Conservation (phyloP, 1,140 invertebrate species). For the Leptopilina clavipes region DNA sequence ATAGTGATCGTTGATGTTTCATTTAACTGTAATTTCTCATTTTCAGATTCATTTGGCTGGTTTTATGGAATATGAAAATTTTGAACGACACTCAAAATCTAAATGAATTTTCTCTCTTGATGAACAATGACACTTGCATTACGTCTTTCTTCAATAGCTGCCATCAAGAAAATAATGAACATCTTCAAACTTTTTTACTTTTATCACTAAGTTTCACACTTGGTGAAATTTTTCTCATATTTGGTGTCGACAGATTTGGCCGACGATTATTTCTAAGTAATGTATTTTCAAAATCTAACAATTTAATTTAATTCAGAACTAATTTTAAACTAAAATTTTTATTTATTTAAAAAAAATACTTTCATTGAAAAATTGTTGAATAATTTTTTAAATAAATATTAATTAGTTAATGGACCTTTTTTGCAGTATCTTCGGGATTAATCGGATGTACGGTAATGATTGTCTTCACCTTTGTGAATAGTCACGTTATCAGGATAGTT, state of each 20-base stretch:
- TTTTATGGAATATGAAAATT: slow-evolving; percentile 55
- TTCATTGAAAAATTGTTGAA: no score
- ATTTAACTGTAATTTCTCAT: no score
- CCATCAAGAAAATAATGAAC: slow-evolving; percentile 47
- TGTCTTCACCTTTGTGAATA: slow-evolving; percentile 46
- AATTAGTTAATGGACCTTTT: slow-evolving; percentile 18
- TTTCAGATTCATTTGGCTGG: slow-evolving; percentile 45
- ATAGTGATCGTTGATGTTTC: no score
- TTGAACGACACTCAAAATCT: slow-evolving; percentile 41
- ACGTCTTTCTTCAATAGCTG: slow-evolving; percentile 54
- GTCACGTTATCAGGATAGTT: slow-evolving; percentile 36
- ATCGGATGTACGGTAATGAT: slow-evolving; percentile 47
- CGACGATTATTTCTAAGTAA: slow-evolving; percentile 52
- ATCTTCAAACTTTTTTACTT: slow-evolving; percentile 49
- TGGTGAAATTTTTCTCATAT: slow-evolving; percentile 53
- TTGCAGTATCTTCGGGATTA: slow-evolving; percentile 56
- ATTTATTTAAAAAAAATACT: no score
- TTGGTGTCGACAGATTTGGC: slow-evolving; percentile 54
- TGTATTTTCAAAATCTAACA: background rate
- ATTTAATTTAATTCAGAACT: no score
- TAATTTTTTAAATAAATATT: background rate
- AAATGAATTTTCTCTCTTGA: background rate
- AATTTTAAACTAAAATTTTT: no score
- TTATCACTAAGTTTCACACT: slow-evolving; percentile 56
- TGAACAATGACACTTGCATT: slow-evolving; percentile 44